Base-by-base conservation (phyloP, 2,797 vertebrate genomes). In the Eremophila alpestris region DNA sequence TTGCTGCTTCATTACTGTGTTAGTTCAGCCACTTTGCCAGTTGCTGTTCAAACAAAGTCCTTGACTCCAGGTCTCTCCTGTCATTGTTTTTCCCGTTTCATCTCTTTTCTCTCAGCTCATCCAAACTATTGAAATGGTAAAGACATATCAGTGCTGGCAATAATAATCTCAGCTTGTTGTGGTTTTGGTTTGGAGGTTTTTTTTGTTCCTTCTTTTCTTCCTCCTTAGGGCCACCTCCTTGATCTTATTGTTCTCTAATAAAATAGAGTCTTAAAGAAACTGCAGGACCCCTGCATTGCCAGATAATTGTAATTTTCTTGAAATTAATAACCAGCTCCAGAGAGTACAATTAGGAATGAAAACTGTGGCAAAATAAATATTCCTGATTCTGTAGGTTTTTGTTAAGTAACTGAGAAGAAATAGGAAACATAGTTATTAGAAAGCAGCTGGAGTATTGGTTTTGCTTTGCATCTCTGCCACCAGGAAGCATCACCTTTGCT, bases 301-400 rank as follows among this genome's bases (percentile, higher is more conserved):
- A 13, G 64, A 83, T 93, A 94, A 94, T 74, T 92, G 64, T 43
- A 65, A 52, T 96, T 63, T 96, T 93, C 75, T 62, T 92, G 63
- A 82, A 95, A 95, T 97, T 90, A 95, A 83, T 96, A 95, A 84
- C 38, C 67, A 70, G 48, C 54, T 94, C 83, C 93, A 83, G 52
- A 93, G 65, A 96, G 68, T 60, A 91, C 49, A 94, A 92, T 96
- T 94, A 94, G 62, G 89, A 94, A 94, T 76, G 16, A 87, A 82
- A 96, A 96, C 48, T 41, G 36, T 68, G 38, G 43, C 13, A 82
- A 95, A 90, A 75, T 26, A 96, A 87, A 71, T 45, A 87, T 38
- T 40, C 43, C 56, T 75, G 79, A 68, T 64, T 84, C 36, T 81
- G 26, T 77, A 93, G 49, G 54, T 89, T 94, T 96, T 93, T 83